phyloP scores from a whole-genome alignment of 2,888 invertebrate species.

The Meghimatium bilineatum region DNA sequence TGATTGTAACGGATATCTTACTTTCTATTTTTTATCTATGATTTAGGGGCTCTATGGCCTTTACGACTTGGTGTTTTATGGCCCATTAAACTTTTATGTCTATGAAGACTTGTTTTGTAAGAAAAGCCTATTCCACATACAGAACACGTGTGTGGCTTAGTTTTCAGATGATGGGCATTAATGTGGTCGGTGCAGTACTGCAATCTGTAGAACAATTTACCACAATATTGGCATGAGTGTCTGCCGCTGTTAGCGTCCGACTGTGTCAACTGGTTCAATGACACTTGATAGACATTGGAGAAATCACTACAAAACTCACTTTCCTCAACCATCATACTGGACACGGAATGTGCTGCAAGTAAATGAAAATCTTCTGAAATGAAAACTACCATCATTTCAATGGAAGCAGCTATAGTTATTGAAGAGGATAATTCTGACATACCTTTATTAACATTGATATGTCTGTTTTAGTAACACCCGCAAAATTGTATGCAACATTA shows the following conservation, averaged over 20 bases:
- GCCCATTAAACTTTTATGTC: conserved; percentile 34
- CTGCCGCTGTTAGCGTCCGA: conserved; percentile 16
- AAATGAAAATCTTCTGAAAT: conserved; percentile 23
- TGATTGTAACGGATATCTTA: too few species aligned
- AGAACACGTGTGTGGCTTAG: conserved; percentile 22
- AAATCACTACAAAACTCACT: conserved; percentile 21
- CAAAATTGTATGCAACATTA: too few species aligned
- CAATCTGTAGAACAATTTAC: conserved; percentile 18
- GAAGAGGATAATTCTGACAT: not conserved
- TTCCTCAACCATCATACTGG: conserved; percentile 17
- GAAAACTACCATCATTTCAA: not conserved
- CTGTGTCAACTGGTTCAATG: conserved; percentile 4
- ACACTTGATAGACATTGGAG: conserved; percentile 24
- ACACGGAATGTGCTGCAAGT: conserved; percentile 16
- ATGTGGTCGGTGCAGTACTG: conserved; percentile 33
- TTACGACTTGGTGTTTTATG: conserved; percentile 7
- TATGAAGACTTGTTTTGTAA: conserved; percentile 26
- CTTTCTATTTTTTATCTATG: not conserved
- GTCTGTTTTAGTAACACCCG: not conserved
- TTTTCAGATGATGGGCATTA: conserved; percentile 16
- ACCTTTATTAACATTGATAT: not conserved
- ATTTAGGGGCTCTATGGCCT: not conserved
- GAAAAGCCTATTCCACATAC: conserved; percentile 35
- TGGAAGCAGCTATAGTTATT: not conserved
- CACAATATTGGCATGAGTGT: conserved; percentile 31